Percentiles rank a stretch among this genome's conserved stretches.
These are phyloP conservation scores for Accipiter cooperii DNA, from an alignment of 2,113 vertebrate species.

Conservation along the genomic window DNA sequence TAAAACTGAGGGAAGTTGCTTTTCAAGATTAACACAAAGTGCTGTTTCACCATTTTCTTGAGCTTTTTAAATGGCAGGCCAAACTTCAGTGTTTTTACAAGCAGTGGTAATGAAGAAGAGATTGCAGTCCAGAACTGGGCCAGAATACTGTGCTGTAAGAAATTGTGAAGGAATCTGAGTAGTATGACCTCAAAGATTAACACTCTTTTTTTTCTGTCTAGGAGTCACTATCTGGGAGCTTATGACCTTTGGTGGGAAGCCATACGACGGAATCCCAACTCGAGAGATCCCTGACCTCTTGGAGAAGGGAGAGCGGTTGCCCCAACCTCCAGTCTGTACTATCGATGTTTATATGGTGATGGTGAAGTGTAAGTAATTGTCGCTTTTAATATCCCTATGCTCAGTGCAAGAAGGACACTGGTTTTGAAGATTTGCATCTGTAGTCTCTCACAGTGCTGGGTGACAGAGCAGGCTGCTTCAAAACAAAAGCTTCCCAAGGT, in stretches of 20 bases:
- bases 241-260: conserved; percentile 98
- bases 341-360: conserved; percentile 99
- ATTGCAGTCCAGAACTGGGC: background rate
- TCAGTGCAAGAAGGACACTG: background rate
- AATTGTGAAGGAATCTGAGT: background rate
- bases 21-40: background rate
- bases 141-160: background rate
- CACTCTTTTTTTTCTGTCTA: background rate
- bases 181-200: background rate
- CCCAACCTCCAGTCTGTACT: conserved; percentile 94
- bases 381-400: background rate
- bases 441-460: background rate
- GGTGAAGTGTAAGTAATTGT: conserved; percentile 90
- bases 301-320: conserved; percentile 95
- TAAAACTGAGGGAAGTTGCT: background rate
- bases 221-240: conserved; percentile 98
- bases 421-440: background rate
- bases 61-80: background rate
- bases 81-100: background rate
- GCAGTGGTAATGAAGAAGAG: background rate
- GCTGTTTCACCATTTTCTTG: background rate
- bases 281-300: conserved; percentile 94
- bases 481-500: background rate
- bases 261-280: conserved; percentile 91
- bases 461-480: background rate